Evolutionary conservation across 1,140 invertebrate species (phyloP), one percentile per base, ranked within the genome.

Genomic region (Portunus trituberculatus): DNA sequence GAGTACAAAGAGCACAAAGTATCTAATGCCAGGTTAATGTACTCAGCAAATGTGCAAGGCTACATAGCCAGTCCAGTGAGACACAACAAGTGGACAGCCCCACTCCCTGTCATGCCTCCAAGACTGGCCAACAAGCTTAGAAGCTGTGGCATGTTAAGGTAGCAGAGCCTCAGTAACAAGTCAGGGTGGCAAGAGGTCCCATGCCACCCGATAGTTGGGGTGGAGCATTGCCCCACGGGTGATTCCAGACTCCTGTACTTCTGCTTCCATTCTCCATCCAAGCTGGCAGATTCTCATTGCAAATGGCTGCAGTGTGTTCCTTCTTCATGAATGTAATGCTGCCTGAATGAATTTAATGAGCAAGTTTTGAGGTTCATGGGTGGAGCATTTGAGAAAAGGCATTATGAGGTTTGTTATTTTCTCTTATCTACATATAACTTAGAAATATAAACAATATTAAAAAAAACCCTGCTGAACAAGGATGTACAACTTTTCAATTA

Each of bases 1-100:
- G 91, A 95, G 91, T 82, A 94, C 88, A 95, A 32, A 88, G 94
- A 95, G 94, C 94, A 95, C 67, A 95, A 67, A 92, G 91, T 95
- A 92, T 88, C 45, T 95, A 92, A 95, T 95, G 84, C 94, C 94
- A 89, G 46, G 48, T 87, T 67, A 92, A 10, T 89, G 94, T 95
- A 86, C 84, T 95, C 90, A 92, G 76, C 83, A 92, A 92, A 46
- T 87, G 94, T 67, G 83, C 94, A 83, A 88, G 94, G 91, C 88
- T 94, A 91, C 59, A 29, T 20, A 91, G 94, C 76, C 83, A 76
- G 67, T 86, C 59, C 48, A 39, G 46, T 92, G 90, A 8, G 91
- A 84, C 29, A 94, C 88, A 90, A 83, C 91, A 84, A 46, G 67
- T 29, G 52, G 67, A 28, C 48, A 86, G 48, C 48, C n/a, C 32